Percentiles rank a stretch among this genome's conserved stretches.
phyloP scores from a whole-genome alignment of 2,797 vertebrate species.

The Eremophila alpestris region DNA sequence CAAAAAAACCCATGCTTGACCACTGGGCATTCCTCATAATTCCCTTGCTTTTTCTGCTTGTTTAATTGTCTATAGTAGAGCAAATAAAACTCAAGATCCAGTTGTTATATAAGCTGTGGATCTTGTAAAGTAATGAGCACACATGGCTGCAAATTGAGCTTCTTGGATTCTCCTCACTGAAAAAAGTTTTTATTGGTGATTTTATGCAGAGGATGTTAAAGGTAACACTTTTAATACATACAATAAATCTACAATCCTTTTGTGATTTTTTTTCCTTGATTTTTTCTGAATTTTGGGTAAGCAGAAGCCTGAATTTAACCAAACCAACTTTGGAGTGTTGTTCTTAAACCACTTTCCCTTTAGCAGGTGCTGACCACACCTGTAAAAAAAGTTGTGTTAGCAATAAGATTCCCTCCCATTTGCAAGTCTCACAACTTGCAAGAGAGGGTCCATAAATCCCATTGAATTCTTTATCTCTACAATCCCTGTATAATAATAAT shows the following conservation, averaged over 20 bases:
- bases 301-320: background rate
- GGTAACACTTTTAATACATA: accelerated
- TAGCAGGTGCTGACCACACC: background rate
- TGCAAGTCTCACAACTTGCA: accelerated
- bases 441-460: background rate
- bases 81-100: background rate
- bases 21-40: background rate
- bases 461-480: background rate
- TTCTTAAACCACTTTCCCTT: background rate
- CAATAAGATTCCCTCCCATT: background rate
- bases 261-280: background rate
- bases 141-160: background rate
- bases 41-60: background rate
- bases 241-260: accelerated
- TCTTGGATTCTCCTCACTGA: background rate
- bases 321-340: background rate
- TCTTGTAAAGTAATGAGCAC: background rate
- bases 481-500: background rate
- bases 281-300: background rate
- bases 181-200: background rate
- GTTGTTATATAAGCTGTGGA: background rate
- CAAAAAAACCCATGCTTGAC: background rate
- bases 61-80: background rate
- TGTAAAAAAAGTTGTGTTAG: background rate
- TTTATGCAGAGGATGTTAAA: background rate